Conservation (phyloP, 2,113 vertebrate genomes). For the Ailurus styani region DNA sequence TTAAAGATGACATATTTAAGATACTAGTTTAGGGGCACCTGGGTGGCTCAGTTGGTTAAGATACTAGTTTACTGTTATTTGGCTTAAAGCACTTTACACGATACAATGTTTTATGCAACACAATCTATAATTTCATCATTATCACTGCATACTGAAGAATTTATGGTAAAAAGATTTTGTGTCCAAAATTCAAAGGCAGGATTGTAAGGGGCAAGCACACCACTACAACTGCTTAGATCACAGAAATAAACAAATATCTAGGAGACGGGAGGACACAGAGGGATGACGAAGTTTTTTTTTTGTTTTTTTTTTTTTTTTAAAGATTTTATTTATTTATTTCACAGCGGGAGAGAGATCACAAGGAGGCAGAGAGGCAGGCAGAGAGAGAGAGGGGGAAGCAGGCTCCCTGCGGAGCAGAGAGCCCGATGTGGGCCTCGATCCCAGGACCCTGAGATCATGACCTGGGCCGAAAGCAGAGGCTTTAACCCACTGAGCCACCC, state of each 20-base stretch:
- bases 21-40: conserved; percentile 9
- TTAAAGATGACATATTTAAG: neutral
- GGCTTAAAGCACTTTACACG: neutral
- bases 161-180: neutral
- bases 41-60: no score
- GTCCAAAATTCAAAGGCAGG: conserved; percentile 17
- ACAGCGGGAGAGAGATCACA: no score
- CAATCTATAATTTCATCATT: conserved; percentile 1
- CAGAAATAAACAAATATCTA: neutral
- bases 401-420: no score
- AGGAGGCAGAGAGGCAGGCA: no score
- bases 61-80: conserved; percentile 6
- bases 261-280: neutral
- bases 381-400: no score
- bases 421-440: no score
- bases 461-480: no score
- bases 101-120: neutral
- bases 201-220: neutral
- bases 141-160: neutral
- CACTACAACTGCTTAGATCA: neutral
- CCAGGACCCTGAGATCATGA: no score
- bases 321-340: no score
- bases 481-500: no score
- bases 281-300: neutral
- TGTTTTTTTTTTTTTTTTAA: no score